A percentile compares a stretch with the other conserved stretches of the same genome.
Evolutionary conservation across 2,113 vertebrate species (phyloP).

Genomic region (Mungos mungo): DNA sequence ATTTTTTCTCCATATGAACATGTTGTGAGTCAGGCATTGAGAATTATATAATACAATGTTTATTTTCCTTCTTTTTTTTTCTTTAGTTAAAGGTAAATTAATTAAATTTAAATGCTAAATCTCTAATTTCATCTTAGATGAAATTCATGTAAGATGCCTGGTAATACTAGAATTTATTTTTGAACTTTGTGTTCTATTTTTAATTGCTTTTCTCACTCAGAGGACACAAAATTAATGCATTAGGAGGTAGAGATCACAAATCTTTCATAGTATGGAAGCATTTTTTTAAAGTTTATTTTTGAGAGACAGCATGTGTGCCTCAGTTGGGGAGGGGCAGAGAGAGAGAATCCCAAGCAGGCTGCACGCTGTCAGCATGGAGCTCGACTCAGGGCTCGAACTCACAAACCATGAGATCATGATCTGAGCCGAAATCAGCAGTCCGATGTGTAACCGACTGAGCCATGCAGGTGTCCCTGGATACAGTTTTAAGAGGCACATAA

Average conservation of each 20-base stretch:
- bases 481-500: neutral
- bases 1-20: neutral
- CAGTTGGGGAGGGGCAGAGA: no score
- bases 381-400: no score
- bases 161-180: neutral
- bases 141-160: neutral
- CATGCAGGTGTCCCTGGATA: neutral
- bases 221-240: neutral
- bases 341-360: no score
- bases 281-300: neutral
- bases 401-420: no score
- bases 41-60: neutral
- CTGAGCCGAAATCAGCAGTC: no score
- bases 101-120: neutral
- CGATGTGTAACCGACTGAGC: no score
- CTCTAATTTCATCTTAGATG: neutral
- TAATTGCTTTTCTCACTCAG: neutral
- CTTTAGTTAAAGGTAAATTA: neutral
- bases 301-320: no score
- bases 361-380: no score
- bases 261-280: neutral
- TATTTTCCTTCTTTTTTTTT: neutral
- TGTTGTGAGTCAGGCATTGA: constrained; percentile 10
- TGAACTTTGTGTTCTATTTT: neutral
- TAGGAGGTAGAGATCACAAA: neutral